Base-by-base conservation (phyloP, 2,113 vertebrate genomes). In the Okapia johnstoni region DNA sequence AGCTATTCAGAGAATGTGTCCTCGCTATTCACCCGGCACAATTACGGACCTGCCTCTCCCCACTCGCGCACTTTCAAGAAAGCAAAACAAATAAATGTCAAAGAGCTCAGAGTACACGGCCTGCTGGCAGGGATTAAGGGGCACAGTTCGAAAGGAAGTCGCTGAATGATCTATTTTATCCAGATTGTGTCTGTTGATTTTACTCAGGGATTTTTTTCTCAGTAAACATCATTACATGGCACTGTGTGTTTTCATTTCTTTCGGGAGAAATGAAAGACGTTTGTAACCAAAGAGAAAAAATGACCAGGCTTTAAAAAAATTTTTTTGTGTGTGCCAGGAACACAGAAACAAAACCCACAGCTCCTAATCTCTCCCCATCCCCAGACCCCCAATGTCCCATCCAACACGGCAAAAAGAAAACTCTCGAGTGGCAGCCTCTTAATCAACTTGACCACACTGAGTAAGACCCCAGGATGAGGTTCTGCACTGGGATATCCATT, bases 1-100 rank as follows among this genome's bases (percentile, higher is more conserved):
- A 0, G 95, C 97, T 98, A 93, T 97, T 97, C 73, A 87, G 97
- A 96, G 98, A 98, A 98, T 98, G 98, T 95, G 97, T 98, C 98
- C 97, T 96, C 77, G 90, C 98, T 96, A 93, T 91, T 98, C 98
- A 97, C 96, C 96, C 90, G 10, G 77, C 97, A 97, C 96, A 96
- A 93, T 93, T 77, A 96, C 77, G 96, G 98, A 96, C 97, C 54
- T 87, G 98, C 97, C 98, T 95, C 97, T 97, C 97, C 94, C 98
- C 97, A 95, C 95, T 11, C 2, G 3, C 6, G 86, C 89, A 63
- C 98, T 98, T 98, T 97, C 93, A 94, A 90, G 97, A 90, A 97
- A 97, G 96, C 66, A 98, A 98, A 98, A 30, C 97, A 98, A 99
- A 98, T 93, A 98, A 79, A 91, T 23, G 79, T 54, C 95, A 76